phyloP scores from a whole-genome alignment of 1,140 invertebrate species.

The Polyergus mexicanus region DNA sequence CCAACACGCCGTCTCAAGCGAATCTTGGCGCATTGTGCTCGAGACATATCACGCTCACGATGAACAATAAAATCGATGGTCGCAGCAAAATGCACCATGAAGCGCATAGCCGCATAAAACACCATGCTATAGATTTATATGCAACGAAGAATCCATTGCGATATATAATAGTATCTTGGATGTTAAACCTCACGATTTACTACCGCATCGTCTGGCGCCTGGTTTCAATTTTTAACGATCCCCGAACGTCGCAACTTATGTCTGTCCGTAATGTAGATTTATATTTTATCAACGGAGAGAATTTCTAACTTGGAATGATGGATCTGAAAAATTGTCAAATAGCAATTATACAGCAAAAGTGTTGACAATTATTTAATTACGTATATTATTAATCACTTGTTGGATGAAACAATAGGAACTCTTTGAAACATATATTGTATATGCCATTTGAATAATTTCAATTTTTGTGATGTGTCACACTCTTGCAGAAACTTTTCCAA shows the following conservation, averaged over 20 bases:
- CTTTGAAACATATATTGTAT: neutral
- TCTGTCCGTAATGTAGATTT: conserved; percentile 12
- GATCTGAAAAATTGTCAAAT: neutral
- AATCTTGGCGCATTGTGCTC: conserved; percentile 55
- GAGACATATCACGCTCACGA: conserved; percentile 32
- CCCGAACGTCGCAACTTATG: conserved; percentile 39
- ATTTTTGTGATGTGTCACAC: neutral
- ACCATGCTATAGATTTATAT: conserved; percentile 53
- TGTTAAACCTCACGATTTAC: conserved; percentile 41
- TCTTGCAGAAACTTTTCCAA: neutral
- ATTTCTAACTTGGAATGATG: neutral
- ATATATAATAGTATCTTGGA: conserved; percentile 28
- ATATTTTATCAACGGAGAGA: neutral
- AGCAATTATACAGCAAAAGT: neutral
- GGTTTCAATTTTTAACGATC: conserved; percentile 53
- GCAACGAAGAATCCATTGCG: conserved; percentile 53
- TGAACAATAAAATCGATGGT: conserved; percentile 44
- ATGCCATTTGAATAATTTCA: neutral
- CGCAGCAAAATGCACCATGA: conserved; percentile 37
- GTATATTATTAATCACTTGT: conserved; percentile 1
- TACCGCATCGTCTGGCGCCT: conserved; percentile 19
- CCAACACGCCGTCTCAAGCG: conserved; percentile 42
- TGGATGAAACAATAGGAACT: neutral
- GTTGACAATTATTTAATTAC: neutral
- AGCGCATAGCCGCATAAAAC: conserved; percentile 27